These are phyloP conservation scores for Dichetophora obliterata DNA, from an alignment of 2,888 invertebrate species.

Conservation along the genomic window DNA sequence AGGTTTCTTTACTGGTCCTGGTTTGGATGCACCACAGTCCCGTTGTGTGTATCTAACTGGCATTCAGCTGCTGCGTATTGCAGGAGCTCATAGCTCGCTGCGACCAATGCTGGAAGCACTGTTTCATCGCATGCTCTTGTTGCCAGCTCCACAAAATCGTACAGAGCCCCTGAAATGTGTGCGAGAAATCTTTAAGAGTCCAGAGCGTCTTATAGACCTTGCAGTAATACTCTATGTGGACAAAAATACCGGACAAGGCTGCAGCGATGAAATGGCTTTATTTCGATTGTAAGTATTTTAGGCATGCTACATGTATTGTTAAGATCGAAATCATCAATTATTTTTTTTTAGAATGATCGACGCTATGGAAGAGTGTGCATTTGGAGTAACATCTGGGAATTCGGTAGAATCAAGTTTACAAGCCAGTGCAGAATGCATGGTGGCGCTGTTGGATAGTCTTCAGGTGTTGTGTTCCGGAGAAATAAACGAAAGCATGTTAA, in stretches of 20 bases:
- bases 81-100: slow-evolving; percentile 88
- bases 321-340: neutral
- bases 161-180: slow-evolving; percentile 87
- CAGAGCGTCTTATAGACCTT: slow-evolving; percentile 83
- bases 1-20: slow-evolving; percentile 70
- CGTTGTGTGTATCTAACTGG: slow-evolving; percentile 91
- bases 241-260: slow-evolving; percentile 75
- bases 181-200: slow-evolving; percentile 79
- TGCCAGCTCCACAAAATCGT: slow-evolving; percentile 88
- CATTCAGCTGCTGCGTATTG: slow-evolving; percentile 87
- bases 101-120: slow-evolving; percentile 93
- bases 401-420: slow-evolving; percentile 82
- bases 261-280: slow-evolving; percentile 84
- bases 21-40: slow-evolving; percentile 85
- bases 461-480: slow-evolving; percentile 86
- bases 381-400: slow-evolving; percentile 75
- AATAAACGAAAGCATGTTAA: slow-evolving; percentile 73
- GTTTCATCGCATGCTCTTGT: slow-evolving; percentile 91
- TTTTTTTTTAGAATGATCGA: slow-evolving; percentile 81
- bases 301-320: no score
- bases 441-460: slow-evolving; percentile 84
- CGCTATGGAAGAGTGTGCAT: slow-evolving; percentile 92
- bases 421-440: slow-evolving; percentile 86
- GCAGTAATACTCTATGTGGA: slow-evolving; percentile 76
- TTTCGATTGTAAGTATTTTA: slow-evolving; percentile 78